phyloP scores from a whole-genome alignment of 53 echinoderm and acorn worm species.

The Hippasteria phrygiana region DNA sequence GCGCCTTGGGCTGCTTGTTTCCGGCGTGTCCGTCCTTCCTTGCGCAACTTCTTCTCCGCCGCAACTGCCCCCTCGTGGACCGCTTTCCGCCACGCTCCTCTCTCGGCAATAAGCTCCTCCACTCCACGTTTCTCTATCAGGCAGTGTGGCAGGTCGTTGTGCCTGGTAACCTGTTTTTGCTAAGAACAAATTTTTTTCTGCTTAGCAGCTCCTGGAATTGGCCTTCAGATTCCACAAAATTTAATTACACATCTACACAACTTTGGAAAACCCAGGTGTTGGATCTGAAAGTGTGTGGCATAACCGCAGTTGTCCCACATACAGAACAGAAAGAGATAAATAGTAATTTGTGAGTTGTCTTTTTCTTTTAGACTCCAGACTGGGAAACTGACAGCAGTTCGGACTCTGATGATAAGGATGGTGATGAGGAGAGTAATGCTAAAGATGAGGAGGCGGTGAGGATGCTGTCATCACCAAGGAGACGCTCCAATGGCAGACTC shows the following conservation, averaged over 20 bases:
- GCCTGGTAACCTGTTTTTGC: too few species aligned
- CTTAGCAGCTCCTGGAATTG: too few species aligned
- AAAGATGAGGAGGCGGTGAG: constrained; percentile 64
- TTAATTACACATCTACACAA: too few species aligned
- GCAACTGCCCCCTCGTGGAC: background rate
- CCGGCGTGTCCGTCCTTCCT: background rate
- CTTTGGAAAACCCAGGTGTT: too few species aligned
- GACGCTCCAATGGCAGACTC: constrained; percentile 39
- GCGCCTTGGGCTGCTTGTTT: background rate
- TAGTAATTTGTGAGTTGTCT: background rate
- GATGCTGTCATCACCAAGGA: constrained; percentile 49
- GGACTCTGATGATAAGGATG: constrained; percentile 61
- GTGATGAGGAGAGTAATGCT: constrained; percentile 34
- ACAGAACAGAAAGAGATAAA: too few species aligned
- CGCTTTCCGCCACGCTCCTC: background rate
- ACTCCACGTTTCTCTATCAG: background rate
- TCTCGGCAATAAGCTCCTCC: background rate
- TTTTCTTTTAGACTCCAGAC: constrained; percentile 43
- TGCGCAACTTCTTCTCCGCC: background rate
- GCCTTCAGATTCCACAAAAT: too few species aligned
- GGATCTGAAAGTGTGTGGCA: too few species aligned
- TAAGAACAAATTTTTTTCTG: too few species aligned
- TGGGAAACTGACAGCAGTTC: constrained; percentile 66
- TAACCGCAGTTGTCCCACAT: too few species aligned
- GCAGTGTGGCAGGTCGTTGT: background rate